Base-by-base conservation (phyloP, 2,113 vertebrate genomes). In the Acrocephalus arundinaceus region DNA sequence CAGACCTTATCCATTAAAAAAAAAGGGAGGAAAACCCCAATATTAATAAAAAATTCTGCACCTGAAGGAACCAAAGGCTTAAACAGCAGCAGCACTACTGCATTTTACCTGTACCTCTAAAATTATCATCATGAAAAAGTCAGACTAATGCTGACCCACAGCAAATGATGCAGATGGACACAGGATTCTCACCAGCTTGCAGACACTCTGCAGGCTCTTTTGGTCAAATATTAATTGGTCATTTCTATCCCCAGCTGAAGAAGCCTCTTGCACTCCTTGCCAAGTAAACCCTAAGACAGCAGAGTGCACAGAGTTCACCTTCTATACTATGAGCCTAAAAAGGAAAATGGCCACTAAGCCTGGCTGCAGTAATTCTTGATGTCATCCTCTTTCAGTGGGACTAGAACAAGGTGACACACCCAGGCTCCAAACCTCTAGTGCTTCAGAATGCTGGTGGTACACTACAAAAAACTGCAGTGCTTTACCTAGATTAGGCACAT, bases 1-100 rank as follows among this genome's bases (percentile, higher is more conserved):
- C 9, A 93, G 63, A 61, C 14, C 23, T 67, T 20, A 78, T 51
- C 61, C 14, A 57, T 43, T n/a, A 7, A 61, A 55, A 27, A 61
- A 39, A 31, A 2, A 1, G 10, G 6, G 2, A 0, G 2, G 6
- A 33, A 54, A 31, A 37, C 8, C 37, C 37, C 37, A 37, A 37
- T 37, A 37, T 37, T 37, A 37, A 37, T 37, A 37, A 17, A 52
- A 20, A 57, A 13, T 2, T 68, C 65, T 91, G 39, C 28, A 78
- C 30, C 30, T 68, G 66, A 85, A 72, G 25, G 27, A 85, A 52
- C 25, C 21, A 52, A 78, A 93, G 28, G 21, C 15, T 82, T 67
- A 39, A 93, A 83, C 41, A 2, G 37, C 49, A 77, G 20, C 51
- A 73, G 46, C 41, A 27, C 45, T 87, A 21, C 8, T 77, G 45